Percentiles rank a stretch among this genome's conserved stretches.
Evolutionary conservation across 2,113 vertebrate genomes (phyloP).

Genomic region (Tragelaphus imberbis): DNA sequence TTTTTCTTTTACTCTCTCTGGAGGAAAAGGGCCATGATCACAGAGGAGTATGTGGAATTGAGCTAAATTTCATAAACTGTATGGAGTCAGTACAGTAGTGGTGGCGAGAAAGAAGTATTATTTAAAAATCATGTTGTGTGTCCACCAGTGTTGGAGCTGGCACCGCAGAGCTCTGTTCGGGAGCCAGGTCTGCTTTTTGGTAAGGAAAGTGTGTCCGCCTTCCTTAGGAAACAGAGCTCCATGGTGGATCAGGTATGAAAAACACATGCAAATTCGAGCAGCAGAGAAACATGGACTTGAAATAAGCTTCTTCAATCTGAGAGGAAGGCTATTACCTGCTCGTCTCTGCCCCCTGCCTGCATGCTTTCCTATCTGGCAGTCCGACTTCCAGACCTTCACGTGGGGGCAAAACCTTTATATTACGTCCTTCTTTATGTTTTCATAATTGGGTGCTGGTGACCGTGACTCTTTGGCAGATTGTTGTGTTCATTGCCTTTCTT

Average conservation of each 20-base stretch:
- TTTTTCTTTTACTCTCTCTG: not conserved
- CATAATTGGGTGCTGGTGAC: not conserved
- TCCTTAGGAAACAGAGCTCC: not conserved
- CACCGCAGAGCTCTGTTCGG: not conserved
- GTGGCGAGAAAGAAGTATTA: not conserved
- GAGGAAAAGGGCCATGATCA: not conserved
- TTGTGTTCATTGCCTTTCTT: conserved; percentile 54
- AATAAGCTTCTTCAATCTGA: not conserved
- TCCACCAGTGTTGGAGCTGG: not conserved
- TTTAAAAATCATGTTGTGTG: not conserved
- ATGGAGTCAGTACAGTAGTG: not conserved
- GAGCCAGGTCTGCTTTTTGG: not conserved
- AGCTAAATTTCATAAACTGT: not conserved
- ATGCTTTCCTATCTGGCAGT: not conserved
- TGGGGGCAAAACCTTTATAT: not conserved
- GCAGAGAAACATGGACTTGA: rapidly evolving
- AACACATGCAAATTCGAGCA: not conserved
- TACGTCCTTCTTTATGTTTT: rapidly evolving
- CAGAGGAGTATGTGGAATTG: not conserved
- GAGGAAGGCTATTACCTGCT: too few relatives aligned
- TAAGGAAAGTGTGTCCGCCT: not conserved
- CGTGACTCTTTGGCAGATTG: not conserved
- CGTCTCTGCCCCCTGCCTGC: rapidly evolving
- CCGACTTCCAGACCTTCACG: not conserved
- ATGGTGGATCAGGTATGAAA: not conserved